These are phyloP conservation scores for Euplexia lucipara DNA, from an alignment of 2,888 invertebrate genomes.

Conservation along the genomic window DNA sequence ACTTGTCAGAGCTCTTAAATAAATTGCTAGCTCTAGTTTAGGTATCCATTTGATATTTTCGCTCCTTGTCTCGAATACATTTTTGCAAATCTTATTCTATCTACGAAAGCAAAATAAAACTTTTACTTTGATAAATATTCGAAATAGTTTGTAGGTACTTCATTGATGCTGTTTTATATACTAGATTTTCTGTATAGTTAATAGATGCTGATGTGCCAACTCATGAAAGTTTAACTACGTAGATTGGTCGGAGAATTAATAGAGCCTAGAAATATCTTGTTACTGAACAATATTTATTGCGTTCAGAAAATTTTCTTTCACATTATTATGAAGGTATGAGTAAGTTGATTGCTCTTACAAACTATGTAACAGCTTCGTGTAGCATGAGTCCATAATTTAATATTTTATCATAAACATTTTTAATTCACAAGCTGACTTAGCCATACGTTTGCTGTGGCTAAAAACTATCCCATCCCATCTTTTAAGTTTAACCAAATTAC, in stretches of 20 bases:
- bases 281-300: constrained; percentile 22
- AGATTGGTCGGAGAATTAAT: constrained; percentile 20
- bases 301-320: constrained; percentile 8
- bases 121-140: constrained; percentile 20
- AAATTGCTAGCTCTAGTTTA: constrained; percentile 10
- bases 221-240: constrained; percentile 48
- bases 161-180: constrained; percentile 33
- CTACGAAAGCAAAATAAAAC: constrained; percentile 23
- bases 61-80: neutral
- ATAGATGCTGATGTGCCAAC: constrained; percentile 1
- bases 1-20: constrained; percentile 29
- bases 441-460: too few relatives aligned
- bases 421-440: too few relatives aligned
- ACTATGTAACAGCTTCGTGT: too few relatives aligned
- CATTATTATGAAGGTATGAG: neutral
- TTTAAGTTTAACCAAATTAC: too few relatives aligned
- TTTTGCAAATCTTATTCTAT: constrained; percentile 23
- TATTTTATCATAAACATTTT: too few relatives aligned
- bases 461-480: too few relatives aligned
- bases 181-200: constrained; percentile 10
- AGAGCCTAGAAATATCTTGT: neutral
- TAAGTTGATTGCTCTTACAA: neutral
- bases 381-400: too few relatives aligned
- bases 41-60: constrained; percentile 15
- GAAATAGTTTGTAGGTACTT: constrained; percentile 36